phyloP scores from a whole-genome alignment of 1,140 invertebrate species.

The Pseudobourletiella spinata region DNA sequence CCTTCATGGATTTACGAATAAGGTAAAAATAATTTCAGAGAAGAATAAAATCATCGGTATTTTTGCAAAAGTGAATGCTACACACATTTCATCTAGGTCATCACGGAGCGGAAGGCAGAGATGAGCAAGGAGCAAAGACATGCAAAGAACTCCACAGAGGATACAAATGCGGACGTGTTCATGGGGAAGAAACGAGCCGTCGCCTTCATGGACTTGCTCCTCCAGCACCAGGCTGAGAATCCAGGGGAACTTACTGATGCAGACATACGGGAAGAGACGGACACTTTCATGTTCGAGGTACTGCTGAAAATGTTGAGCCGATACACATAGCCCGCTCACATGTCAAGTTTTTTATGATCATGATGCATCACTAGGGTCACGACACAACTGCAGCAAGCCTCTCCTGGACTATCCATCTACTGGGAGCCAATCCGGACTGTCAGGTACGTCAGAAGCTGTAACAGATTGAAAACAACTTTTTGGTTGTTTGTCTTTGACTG shows the following conservation, averaged over 20 bases:
- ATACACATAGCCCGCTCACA: too few relatives aligned
- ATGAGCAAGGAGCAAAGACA: background rate
- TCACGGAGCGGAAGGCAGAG: background rate
- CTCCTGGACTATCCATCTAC: constrained; percentile 70
- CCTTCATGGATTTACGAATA: constrained; percentile 18
- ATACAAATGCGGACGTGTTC: background rate
- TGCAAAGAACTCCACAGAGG: too few relatives aligned
- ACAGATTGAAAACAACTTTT: background rate
- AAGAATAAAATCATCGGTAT: background rate
- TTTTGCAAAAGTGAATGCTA: background rate
- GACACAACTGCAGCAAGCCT: constrained; percentile 81
- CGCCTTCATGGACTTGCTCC: constrained; percentile 64
- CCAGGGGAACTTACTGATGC: constrained; percentile 46
- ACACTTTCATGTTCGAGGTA: constrained; percentile 75
- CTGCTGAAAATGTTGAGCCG: too few relatives aligned
- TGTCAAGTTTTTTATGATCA: background rate
- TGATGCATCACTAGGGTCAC: constrained; percentile 52
- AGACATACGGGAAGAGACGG: constrained; percentile 70
- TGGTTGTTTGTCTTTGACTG: too few relatives aligned
- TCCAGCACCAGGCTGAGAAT: constrained; percentile 46
- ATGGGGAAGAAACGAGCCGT: constrained; percentile 43
- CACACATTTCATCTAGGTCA: background rate
- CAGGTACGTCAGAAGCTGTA: constrained; percentile 41
- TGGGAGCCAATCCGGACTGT: constrained; percentile 69
- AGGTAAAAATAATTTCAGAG: constrained; percentile 3